Evolutionary conservation across 2,888 invertebrate genomes (phyloP), one percentile per base, ranked within the genome.

Genomic region (Bombylius discolor): DNA sequence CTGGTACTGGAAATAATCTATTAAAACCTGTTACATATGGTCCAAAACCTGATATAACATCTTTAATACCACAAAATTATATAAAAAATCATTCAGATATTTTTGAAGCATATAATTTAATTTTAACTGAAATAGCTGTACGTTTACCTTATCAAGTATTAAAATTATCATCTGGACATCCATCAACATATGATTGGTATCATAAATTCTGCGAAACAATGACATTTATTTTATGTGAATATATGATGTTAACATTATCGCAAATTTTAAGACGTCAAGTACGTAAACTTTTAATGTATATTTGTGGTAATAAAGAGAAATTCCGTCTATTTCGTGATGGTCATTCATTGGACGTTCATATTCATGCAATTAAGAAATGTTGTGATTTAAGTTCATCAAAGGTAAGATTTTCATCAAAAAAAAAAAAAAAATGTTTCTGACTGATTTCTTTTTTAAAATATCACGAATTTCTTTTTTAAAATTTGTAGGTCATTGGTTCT

Each of bases 291-390:
- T 73, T 98, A 23, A 78, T 97, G 62, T 87, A 93, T 64, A 85
- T 97, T 62, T 95, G 96, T 70, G 96, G 95, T 32, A 93, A 89
- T 55, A 94, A 96, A 68, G 97, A 98, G 64, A 91, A 92, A 55
- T 98, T 98, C 77, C 82, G 97, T 1, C 90, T 94, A 68, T 77
- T 94, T 62, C 82, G 97, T 47, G 98, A 98, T 78, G 82, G 94
- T 13, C 95, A 97, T 74, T 89, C 94, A 1, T 78, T 97, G 6
- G 89, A 90, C 65, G 89, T 89, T 46, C 94, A 96, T 68, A 82
- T 96, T 68, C 84, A 82, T 68, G 85, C 85, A 56, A 80, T 81
- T 44, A 78, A 78, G 45, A 75, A 69, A 32, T 67, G 69, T 46
- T 72, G 73, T 58, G 70, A 66, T 57, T 64, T 72, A 53, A 67